These are phyloP conservation scores for Taurulus bubalis DNA, from an alignment of 2,113 vertebrate genomes.

Conservation along the genomic window DNA sequence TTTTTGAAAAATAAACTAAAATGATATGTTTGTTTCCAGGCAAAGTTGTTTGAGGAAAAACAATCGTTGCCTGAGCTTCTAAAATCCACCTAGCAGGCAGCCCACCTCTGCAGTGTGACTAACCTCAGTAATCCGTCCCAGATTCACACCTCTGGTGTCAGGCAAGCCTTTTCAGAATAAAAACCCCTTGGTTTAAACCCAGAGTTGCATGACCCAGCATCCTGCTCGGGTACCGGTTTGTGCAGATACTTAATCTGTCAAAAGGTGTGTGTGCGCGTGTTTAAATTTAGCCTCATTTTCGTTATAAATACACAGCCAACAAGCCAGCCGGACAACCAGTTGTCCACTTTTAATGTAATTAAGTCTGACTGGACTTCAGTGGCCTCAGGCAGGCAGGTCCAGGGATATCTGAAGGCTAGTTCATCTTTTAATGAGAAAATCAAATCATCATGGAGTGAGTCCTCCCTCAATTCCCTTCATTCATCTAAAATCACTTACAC, in stretches of 20 bases:
- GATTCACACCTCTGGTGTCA: slow-evolving; percentile 46
- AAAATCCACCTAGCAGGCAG: slow-evolving; percentile 17
- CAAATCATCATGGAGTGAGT: slow-evolving; percentile 13
- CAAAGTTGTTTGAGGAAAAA: slow-evolving; percentile 10
- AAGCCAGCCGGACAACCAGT: slow-evolving; percentile 15
- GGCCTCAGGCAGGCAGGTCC: slow-evolving; percentile 1
- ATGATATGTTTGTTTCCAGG: not conserved
- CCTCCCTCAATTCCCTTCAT: not conserved
- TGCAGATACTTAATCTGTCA: slow-evolving; percentile 47
- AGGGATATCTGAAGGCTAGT: not conserved
- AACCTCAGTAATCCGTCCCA: slow-evolving; percentile 38
- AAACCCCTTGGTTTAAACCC: slow-evolving; percentile 47
- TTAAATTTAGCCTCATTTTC: slow-evolving; percentile 21
- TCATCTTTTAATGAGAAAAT: slow-evolving; percentile 17
- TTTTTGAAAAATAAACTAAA: not conserved
- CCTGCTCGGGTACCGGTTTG: slow-evolving; percentile 37
- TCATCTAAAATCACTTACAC: not conserved
- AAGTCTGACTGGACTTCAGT: slow-evolving; percentile 22
- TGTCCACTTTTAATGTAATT: slow-evolving; percentile 51
- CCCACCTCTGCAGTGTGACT: not conserved
- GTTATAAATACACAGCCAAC: slow-evolving; percentile 12
- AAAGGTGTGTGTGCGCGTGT: slow-evolving; percentile 13
- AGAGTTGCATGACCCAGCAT: slow-evolving; percentile 50
- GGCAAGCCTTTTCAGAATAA: slow-evolving; percentile 19
- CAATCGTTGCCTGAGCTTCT: slow-evolving; percentile 8